Evolutionary conservation across 2,113 vertebrate species (phyloP).

Genomic region (Caranx melampygus): DNA sequence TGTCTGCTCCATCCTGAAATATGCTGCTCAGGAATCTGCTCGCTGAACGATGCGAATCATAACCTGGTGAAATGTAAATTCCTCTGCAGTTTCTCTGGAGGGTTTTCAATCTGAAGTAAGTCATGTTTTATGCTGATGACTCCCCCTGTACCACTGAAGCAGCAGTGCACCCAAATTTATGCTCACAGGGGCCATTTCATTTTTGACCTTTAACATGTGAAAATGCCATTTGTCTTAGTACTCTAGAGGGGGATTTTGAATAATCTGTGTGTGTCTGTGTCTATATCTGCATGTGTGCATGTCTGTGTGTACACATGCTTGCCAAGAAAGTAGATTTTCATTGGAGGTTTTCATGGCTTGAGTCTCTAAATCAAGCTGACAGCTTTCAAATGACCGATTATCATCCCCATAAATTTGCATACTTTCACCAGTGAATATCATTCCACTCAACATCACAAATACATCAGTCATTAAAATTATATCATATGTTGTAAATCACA

Average conservation of each 20-base stretch:
- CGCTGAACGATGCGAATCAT: conserved; percentile 19
- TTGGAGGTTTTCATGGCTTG: conserved; percentile 52
- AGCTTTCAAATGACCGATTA: conserved; percentile 62
- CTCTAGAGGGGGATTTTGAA: conserved; percentile 56
- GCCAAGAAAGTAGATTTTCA: conserved; percentile 68
- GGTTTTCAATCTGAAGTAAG: conserved; percentile 52
- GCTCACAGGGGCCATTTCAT: conserved; percentile 46
- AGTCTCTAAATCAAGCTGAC: conserved; percentile 64
- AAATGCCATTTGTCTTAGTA: conserved; percentile 68
- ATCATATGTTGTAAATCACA: conserved; percentile 36
- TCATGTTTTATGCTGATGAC: conserved; percentile 32
- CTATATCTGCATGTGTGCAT: conserved; percentile 34
- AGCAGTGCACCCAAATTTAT: conserved; percentile 34
- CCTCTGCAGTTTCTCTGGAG: conserved; percentile 21
- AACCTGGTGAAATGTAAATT: conserved; percentile 33
- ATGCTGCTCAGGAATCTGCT: conserved; percentile 1
- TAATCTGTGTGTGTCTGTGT: conserved; percentile 58
- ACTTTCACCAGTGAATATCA: conserved; percentile 32
- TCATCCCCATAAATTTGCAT: conserved; percentile 55
- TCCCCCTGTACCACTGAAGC: conserved; percentile 8
- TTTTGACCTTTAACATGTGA: conserved; percentile 74
- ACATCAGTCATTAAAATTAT: conserved; percentile 23
- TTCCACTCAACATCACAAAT: conserved; percentile 39
- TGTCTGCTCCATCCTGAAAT: neutral
- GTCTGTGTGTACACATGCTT: conserved; percentile 35